These are phyloP conservation scores for Aethina tumida DNA, from an alignment of 1,140 invertebrate genomes.

Conservation along the genomic window DNA sequence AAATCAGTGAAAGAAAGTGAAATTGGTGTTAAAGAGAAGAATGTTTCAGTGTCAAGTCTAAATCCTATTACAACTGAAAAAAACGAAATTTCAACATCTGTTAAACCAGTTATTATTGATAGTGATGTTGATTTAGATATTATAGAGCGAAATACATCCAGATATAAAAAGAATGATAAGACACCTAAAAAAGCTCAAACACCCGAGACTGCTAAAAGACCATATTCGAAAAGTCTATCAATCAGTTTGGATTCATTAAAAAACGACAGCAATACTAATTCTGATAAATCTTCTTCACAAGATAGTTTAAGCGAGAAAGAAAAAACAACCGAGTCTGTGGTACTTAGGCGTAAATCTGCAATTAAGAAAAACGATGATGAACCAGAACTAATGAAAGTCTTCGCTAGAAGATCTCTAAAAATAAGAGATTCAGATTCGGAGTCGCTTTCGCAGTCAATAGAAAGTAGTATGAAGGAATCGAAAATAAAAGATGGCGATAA, in stretches of 20 bases:
- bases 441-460: conserved; percentile 19
- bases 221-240: conserved; percentile 22
- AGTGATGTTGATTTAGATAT: no score
- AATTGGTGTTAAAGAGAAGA: no score
- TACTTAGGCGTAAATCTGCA: conserved; percentile 46
- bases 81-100: no score
- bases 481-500: conserved; percentile 26
- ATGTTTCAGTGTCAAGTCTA: no score
- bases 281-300: conserved; percentile 20
- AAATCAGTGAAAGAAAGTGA: no score
- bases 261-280: no score
- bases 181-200: no score
- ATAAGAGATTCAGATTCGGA: conserved; percentile 58
- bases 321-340: conserved; percentile 31
- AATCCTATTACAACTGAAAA: no score
- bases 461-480: not conserved
- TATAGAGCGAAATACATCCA: no score
- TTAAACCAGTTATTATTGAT: no score
- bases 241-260: conserved; percentile 31
- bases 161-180: no score
- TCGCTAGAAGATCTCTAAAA: conserved; percentile 64
- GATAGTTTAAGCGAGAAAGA: conserved; percentile 25
- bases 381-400: conserved; percentile 70
- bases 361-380: conserved; percentile 47
- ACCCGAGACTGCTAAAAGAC: no score